Percentiles rank a stretch among this genome's conserved stretches.
These are phyloP conservation scores for Osedax frankpressi DNA, from an alignment of 2,888 invertebrate species.

Conservation along the genomic window DNA sequence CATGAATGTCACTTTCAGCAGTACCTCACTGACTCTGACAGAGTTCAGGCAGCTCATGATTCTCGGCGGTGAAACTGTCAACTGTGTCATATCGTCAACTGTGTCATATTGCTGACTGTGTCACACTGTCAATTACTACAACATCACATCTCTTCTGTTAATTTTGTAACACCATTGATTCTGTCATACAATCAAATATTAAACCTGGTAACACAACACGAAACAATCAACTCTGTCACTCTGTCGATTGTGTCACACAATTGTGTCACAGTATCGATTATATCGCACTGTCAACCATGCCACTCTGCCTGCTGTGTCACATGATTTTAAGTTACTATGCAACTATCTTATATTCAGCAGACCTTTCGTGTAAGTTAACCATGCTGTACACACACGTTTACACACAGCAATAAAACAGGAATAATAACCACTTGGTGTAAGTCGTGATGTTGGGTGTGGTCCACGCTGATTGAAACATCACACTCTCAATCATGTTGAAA, in stretches of 20 bases:
- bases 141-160: background rate
- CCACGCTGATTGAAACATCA: background rate
- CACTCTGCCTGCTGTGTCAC: background rate
- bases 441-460: conserved; percentile 1
- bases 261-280: too few relatives aligned
- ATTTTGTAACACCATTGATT: background rate
- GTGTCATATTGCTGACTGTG: background rate
- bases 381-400: background rate
- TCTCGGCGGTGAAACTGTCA: background rate
- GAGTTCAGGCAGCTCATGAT: background rate
- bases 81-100: background rate
- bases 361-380: background rate
- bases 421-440: background rate
- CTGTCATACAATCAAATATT: background rate
- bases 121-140: background rate
- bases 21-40: background rate
- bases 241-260: background rate
- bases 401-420: background rate
- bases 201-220: background rate
- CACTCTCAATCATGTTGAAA: background rate
- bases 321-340: background rate
- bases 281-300: background rate
- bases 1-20: background rate
- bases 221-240: background rate
- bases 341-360: conserved; percentile 1